phyloP scores from a whole-genome alignment of 2,888 invertebrate genomes.

The Mythimna loreyi region DNA sequence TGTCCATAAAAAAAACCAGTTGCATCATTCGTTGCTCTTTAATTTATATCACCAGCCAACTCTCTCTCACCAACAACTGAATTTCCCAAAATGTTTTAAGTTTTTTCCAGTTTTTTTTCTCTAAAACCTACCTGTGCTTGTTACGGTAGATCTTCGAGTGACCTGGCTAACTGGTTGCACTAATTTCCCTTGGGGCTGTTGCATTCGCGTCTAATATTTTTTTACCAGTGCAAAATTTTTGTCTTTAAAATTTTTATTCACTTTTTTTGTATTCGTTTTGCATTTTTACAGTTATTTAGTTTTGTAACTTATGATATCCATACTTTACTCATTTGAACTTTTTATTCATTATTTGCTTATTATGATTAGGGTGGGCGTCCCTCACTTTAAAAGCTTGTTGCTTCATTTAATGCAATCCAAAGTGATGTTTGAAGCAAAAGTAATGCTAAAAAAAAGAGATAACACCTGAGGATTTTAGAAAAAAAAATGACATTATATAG shows the following conservation, averaged over 20 bases:
- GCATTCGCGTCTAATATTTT: conserved; percentile 59
- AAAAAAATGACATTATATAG: no score
- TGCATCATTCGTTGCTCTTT: no score
- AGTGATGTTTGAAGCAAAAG: no score
- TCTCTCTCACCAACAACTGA: no score
- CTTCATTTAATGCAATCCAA: no score
- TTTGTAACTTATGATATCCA: neutral
- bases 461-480: no score
- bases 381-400: no score
- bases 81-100: conserved; percentile 9
- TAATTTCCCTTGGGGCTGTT: conserved; percentile 68
- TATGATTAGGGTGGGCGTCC: no score
- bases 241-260: conserved; percentile 3
- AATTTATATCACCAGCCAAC: neutral
- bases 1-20: no score
- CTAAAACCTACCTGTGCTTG: neutral
- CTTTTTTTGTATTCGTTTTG: conserved; percentile 3
- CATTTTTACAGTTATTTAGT: neutral
- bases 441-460: no score
- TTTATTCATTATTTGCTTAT: no score
- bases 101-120: conserved; percentile 8
- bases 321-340: no score
- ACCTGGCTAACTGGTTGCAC: conserved; percentile 53
- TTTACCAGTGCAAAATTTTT: conserved; percentile 35
- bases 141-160: conserved; percentile 42